A percentile compares a stretch with the other conserved stretches of the same genome.
phyloP scores from a whole-genome alignment of 2,888 invertebrate species.

The Notodonta ziczac region DNA sequence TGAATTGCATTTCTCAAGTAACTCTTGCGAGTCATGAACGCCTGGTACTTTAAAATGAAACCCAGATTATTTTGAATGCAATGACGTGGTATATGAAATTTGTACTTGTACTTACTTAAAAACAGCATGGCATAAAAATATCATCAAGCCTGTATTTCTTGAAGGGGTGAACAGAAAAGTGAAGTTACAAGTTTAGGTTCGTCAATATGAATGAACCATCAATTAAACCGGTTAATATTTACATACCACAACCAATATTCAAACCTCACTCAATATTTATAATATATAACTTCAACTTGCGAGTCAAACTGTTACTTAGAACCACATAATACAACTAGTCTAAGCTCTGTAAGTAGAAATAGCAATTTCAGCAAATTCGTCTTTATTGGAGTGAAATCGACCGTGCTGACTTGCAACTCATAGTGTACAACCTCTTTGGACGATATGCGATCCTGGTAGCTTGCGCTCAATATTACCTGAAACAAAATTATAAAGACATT shows the following conservation, averaged over 20 bases:
- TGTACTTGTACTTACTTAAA: no score
- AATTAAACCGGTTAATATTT: no score
- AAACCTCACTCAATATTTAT: no score
- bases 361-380: neutral
- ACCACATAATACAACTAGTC: no score
- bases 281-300: no score
- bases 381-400: neutral
- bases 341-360: neutral
- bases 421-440: neutral
- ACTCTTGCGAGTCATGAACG: neutral
- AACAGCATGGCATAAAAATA: neutral
- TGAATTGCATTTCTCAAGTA: constrained; percentile 3
- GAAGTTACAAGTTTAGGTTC: no score
- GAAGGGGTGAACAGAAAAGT: no score
- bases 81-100: no score
- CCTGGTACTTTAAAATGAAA: neutral
- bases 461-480: neutral
- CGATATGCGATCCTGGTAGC: neutral
- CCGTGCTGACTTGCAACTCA: neutral
- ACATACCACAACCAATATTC: no score
- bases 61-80: neutral
- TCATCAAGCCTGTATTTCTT: neutral
- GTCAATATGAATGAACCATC: no score
- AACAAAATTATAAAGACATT: constrained; percentile 11
- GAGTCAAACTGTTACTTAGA: no score